Evolutionary conservation across 1,140 invertebrate genomes (phyloP), one percentile per base, ranked within the genome.

Genomic region (Zaprionus nigranus): DNA sequence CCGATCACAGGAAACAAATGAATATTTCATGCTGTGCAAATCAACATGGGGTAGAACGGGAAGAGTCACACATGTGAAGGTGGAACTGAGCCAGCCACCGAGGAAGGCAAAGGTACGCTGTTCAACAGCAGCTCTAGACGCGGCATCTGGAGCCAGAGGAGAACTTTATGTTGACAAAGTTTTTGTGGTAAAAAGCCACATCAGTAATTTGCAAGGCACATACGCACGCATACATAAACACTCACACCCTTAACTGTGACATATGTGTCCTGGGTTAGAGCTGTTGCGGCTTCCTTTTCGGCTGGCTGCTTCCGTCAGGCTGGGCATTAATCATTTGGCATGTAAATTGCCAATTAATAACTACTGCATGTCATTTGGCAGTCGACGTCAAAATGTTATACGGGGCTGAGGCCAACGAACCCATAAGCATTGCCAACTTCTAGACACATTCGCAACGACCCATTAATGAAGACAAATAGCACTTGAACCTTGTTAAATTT

Each of bases 301-400:
- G 56, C 75, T 80, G 82, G 63, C 46, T 85, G 85, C 73, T 90
- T 90, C 81, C 82, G 68, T 64, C 78, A 46, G 68, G 75, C 62
- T 59, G 30, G 75, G 78, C 87, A 90, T 90, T 90, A 91, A 90
- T 90, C 86, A 90, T 90, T 90, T 82, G 87, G 80, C 87, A 91
- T 90, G 86, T 91, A 90, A 90, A 90, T 90, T 90, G 87, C 82
- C 86, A 90, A 90, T 90, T 90, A 90, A 90, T 90, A 91, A 90
- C 87, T 91, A 83, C 87, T 87, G 80, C 82, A 91, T 90, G 85
- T 90, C 86, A 85, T 90, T 90, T 90, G 78, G 78, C 85, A 60
- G 86, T 69, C 53, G 75, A 70, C 82, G 84, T 81, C 69, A 85
- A 84, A 88, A 90, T 80, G 75, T 67, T 81, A 75, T 78, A 75